Base-by-base conservation (phyloP, 2,888 invertebrate genomes). In the Empis stercorea region DNA sequence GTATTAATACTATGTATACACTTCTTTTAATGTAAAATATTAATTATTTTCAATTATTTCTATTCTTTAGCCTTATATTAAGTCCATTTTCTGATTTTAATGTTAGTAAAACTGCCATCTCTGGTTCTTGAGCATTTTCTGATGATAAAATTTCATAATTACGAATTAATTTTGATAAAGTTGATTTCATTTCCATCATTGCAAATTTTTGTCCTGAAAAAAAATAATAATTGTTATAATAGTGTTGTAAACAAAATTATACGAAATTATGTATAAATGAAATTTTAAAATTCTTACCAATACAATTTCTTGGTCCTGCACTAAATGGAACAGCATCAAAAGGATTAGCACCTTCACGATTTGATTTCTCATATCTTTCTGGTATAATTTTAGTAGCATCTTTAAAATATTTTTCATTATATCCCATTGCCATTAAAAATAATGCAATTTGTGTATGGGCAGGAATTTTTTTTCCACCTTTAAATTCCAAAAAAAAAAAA, bases 231-330 rank as follows among this genome's bases (percentile, higher is more conserved):
- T 27, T 27, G 3, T 42, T n/a, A 30, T 3, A 10, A 30, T 16
- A 6, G 11, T 30, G 2, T 14, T 6, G 23, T n/a, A 37, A 5
- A 13, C 38, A 45, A 10, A 17, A 16, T 20, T 16, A 36, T 38
- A n/a, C n/a, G n/a, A n/a, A 43, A 32, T 42, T 10, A 36, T 13
- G 13, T 74, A 74, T 15, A 32, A 44, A 44, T 17, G 10, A 1
- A 5, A 7, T 4, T 6, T 10, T n/a, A 13, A 10, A n/a, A 32
- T 13, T 27, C 49, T 30, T 38, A 46, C 64, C 66, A 49, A 79
- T 75, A 53, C 79, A 79, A 56, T 80, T 80, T 39, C 80, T 72
- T 0, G 77, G 76, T 0, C 80, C 80, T 10, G 79, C 80, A 55
- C 79, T 80, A 48, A 80, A 80, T 1, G 78, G 74, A 2, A 80